Conservation (phyloP, 2,113 vertebrate species). For the Camelus dromedarius region DNA sequence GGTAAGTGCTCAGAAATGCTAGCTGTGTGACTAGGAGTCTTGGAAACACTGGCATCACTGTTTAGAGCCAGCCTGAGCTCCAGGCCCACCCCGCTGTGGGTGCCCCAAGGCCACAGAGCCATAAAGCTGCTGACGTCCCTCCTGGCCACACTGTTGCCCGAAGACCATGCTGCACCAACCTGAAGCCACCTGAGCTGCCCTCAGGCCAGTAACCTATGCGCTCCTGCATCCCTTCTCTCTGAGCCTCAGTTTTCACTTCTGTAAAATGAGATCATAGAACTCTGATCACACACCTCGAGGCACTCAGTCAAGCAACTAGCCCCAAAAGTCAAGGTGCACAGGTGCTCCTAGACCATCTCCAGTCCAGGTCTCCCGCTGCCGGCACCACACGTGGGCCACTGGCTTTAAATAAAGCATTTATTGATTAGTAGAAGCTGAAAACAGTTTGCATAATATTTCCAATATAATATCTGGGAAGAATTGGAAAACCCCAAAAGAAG, state of each 20-base stretch:
- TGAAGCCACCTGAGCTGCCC: accelerated
- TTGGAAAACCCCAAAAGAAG: conserved; percentile 84
- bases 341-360: not conserved
- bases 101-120: not conserved
- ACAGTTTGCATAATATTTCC: conserved; percentile 88
- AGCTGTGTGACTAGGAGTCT: no score
- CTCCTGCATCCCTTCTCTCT: not conserved
- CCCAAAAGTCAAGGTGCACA: not conserved
- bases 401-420: conserved; percentile 91
- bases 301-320: not conserved
- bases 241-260: not conserved
- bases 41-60: accelerated
- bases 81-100: not conserved
- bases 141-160: accelerated
- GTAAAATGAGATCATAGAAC: not conserved
- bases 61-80: not conserved
- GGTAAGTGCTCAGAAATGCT: not conserved
- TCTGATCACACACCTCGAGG: not conserved
- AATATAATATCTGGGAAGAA: conserved; percentile 85
- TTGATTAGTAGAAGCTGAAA: conserved; percentile 89
- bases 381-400: not conserved
- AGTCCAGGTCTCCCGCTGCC: not conserved
- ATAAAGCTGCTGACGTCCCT: no score
- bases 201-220: accelerated
- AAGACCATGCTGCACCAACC: not conserved